Evolutionary conservation across 1,140 invertebrate genomes (phyloP).

Genomic region (Hyphantria cunea): DNA sequence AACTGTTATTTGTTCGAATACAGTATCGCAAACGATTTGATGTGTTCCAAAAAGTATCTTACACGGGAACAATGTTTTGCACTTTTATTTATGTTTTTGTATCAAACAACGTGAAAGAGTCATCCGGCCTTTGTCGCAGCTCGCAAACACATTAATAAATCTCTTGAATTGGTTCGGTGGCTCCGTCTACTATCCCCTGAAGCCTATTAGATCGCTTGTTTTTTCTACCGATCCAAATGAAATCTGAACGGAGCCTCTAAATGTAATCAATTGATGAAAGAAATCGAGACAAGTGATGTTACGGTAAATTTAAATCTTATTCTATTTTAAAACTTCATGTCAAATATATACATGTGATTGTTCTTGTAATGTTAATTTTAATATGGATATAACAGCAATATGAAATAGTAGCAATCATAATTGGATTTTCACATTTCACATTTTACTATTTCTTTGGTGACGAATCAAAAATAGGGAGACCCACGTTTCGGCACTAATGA

Average conservation of each 20-base stretch:
- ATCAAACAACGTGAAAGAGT: slow-evolving; percentile 32
- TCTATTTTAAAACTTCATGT: background rate
- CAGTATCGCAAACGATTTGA: slow-evolving; percentile 2
- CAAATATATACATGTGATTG: no score
- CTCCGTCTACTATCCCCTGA: slow-evolving; percentile 27
- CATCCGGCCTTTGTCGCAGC: slow-evolving; percentile 31
- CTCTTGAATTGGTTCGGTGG: slow-evolving; percentile 35
- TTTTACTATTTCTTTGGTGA: no score
- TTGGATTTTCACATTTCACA: no score
- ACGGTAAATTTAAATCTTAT: slow-evolving; percentile 17
- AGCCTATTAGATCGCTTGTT: slow-evolving; percentile 24
- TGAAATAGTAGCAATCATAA: no score
- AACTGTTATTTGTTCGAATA: no score
- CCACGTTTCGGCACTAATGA: no score
- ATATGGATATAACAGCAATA: no score
- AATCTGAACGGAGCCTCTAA: slow-evolving; percentile 2
- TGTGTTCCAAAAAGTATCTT: slow-evolving; percentile 10
- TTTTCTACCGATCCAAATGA: slow-evolving; percentile 10
- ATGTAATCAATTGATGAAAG: no score
- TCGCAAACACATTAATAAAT: slow-evolving; percentile 46
- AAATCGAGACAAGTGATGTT: no score
- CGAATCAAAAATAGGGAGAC: no score
- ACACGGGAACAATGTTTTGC: slow-evolving; percentile 24
- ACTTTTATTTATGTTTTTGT: slow-evolving; percentile 36
- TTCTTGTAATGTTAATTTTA: no score